These are phyloP conservation scores for Caenorhabditis auriculariae DNA, from an alignment of 2,888 invertebrate species.

Conservation along the genomic window DNA sequence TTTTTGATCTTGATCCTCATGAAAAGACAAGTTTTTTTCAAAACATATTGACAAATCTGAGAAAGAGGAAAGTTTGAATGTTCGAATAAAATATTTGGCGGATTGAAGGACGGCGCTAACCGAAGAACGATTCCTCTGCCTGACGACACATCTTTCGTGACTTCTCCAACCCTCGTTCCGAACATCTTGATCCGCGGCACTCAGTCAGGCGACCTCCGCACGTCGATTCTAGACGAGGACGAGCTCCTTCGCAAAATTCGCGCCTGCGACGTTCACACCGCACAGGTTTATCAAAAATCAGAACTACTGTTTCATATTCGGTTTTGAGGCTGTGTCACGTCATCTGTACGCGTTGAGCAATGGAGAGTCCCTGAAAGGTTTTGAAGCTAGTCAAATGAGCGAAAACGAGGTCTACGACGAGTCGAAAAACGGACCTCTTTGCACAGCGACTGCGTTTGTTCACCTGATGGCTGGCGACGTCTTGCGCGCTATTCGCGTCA, in stretches of 20 bases:
- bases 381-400: too few species aligned
- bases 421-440: constrained; percentile 25
- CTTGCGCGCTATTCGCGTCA: constrained; percentile 25
- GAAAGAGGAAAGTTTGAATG: too few species aligned
- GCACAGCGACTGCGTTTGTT: constrained; percentile 25
- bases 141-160: constrained; percentile 23
- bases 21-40: too few species aligned
- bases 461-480: constrained; percentile 41
- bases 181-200: constrained; percentile 4
- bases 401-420: too few species aligned
- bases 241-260: constrained; percentile 20
- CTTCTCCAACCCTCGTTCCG: constrained; percentile 16
- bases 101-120: constrained; percentile 24
- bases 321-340: too few species aligned
- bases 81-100: too few species aligned
- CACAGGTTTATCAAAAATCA: constrained; percentile 13
- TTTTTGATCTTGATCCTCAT: too few species aligned
- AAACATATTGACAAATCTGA: too few species aligned
- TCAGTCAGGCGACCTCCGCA: background rate
- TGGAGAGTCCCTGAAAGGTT: too few species aligned
- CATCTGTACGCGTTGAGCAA: too few species aligned
- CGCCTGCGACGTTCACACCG: constrained; percentile 12
- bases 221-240: constrained; percentile 25
- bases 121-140: constrained; percentile 22
- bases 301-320: too few species aligned